These are phyloP conservation scores for Cryptus viduatorius DNA, from an alignment of 2,888 invertebrate species.

Conservation along the genomic window DNA sequence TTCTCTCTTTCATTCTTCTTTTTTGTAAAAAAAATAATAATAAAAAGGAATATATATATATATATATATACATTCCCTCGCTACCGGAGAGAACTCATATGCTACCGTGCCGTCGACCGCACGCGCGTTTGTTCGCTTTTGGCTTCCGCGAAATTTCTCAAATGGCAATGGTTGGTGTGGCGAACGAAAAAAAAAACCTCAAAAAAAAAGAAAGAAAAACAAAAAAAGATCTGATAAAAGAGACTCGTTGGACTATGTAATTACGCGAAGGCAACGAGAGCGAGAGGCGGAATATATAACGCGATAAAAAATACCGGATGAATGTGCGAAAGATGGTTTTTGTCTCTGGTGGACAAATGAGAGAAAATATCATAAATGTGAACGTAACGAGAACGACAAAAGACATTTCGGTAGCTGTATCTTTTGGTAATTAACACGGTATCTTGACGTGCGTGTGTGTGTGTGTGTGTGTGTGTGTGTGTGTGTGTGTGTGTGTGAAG, in stretches of 20 bases:
- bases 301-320: slow-evolving; percentile 57
- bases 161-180: slow-evolving; percentile 28
- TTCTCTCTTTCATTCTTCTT: slow-evolving; percentile 28
- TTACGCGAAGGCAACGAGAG: slow-evolving; percentile 33
- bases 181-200: background rate
- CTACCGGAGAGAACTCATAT: slow-evolving; percentile 6
- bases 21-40: slow-evolving; percentile 8
- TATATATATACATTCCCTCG: slow-evolving; percentile 4
- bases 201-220: background rate
- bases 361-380: no score
- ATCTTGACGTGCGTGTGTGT: background rate
- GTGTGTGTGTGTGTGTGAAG: background rate
- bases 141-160: slow-evolving; percentile 61
- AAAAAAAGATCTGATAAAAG: slow-evolving; percentile 48
- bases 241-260: slow-evolving; percentile 49
- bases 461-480: background rate
- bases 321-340: slow-evolving; percentile 43
- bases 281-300: slow-evolving; percentile 41
- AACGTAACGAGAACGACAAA: slow-evolving; percentile 37
- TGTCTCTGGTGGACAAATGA: no score
- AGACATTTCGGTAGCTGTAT: slow-evolving; percentile 78
- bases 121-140: slow-evolving; percentile 45
- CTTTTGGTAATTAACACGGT: slow-evolving; percentile 80
- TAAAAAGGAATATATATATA: background rate
- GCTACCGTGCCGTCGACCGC: slow-evolving; percentile 16